Conservation (phyloP, 2,888 invertebrate species). For the Ferdinandea cuprea region DNA sequence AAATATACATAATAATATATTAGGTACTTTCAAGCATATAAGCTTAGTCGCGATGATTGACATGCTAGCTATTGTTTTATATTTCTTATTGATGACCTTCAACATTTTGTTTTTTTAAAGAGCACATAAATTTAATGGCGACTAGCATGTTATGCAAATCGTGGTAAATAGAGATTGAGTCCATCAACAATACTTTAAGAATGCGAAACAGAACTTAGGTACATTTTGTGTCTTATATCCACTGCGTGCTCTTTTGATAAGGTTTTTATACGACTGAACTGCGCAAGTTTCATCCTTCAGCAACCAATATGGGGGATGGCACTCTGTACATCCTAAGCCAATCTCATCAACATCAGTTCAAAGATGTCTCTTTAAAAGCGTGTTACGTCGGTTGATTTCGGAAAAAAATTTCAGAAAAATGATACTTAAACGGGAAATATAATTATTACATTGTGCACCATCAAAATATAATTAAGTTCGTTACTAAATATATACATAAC, state of each 20-base stretch:
- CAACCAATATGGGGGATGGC: conserved; percentile 25
- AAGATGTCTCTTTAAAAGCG: conserved; percentile 34
- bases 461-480: background rate
- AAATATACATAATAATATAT: no score
- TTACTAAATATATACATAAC: background rate
- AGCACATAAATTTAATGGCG: background rate
- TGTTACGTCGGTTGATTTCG: conserved; percentile 3
- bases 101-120: background rate
- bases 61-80: background rate
- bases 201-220: background rate
- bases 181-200: conserved; percentile 7
- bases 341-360: conserved; percentile 51
- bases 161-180: conserved; percentile 1
- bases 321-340: conserved; percentile 36
- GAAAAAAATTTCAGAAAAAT: background rate
- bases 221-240: conserved; percentile 9
- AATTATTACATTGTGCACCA: background rate
- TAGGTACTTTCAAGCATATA: no score
- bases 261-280: conserved; percentile 8
- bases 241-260: conserved; percentile 18
- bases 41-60: no score
- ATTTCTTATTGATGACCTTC: background rate
- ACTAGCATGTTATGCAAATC: conserved; percentile 15
- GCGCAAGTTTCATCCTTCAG: conserved; percentile 38
- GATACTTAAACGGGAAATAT: conserved; percentile 14